Base-by-base conservation (phyloP, 2,888 invertebrate species). In the Erynnis tages region DNA sequence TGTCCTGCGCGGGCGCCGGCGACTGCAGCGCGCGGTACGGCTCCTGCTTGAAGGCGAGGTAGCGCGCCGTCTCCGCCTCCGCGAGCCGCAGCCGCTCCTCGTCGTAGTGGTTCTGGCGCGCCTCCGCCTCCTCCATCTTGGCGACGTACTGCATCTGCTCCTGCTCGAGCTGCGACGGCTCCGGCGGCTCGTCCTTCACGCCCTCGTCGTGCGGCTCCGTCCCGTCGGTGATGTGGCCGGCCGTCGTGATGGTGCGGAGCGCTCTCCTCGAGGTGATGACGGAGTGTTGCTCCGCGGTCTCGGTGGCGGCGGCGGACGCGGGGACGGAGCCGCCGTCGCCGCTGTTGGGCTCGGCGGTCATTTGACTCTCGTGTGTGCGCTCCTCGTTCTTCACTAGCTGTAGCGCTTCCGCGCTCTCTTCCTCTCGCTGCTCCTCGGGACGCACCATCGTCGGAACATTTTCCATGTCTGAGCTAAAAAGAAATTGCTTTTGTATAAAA, bases 221-320 rank as follows among this genome's bases (percentile, higher is more conserved):
- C 63, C 52, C 74, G 48, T 76, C 72, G 2, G 88, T 91, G 54
- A 92, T 92, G 67, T 92, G 92, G 1, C 92, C 92, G 34, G 92
- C 87, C 6, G 92, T 85, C 14, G 92, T 92, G 65, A 92, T 92
- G 21, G 92, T 92, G 41, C 92, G 84, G 41, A 91, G 82, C 55
- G 88, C 86, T 48, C 91, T 87, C 6, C 91, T 85, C 19, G 90
- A 82, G 7, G 91, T 92, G 69, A 92, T 92, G 13, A 92, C 92
- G 10, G 87, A 83, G 53, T 77, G 79, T n/a, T 73, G 78, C 41
- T 84, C 79, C 2, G 69, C 79, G 3, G 69, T 63, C 8, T 56
- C 60, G 44, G 53, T 29, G 8, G 53, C 57, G 54, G 44, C 54
- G 27, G 55, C 54, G 14, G 7, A 46, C 50, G 32, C 55, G 5